These are phyloP conservation scores for Camelus bactrianus DNA, from an alignment of 2,113 vertebrate genomes.

Conservation along the genomic window DNA sequence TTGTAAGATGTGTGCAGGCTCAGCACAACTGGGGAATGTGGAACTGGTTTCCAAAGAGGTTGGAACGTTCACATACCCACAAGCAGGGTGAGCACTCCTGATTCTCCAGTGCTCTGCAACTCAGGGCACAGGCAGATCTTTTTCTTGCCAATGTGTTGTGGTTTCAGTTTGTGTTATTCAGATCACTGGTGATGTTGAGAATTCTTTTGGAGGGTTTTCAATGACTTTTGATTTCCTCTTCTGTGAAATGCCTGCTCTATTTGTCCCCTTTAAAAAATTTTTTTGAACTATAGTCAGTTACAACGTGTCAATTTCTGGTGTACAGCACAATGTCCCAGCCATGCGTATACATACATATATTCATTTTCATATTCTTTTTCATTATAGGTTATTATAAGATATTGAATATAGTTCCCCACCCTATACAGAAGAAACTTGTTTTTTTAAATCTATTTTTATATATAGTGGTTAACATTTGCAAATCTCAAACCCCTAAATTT, in stretches of 20 bases:
- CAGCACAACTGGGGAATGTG: accelerated
- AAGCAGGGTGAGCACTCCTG: accelerated
- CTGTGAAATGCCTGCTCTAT: background rate
- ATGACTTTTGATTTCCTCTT: background rate
- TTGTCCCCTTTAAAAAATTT: background rate
- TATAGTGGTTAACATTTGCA: no score
- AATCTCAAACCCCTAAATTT: no score
- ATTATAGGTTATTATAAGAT: no score
- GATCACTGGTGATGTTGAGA: background rate
- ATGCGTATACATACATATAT: no score
- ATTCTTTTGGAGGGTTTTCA: background rate
- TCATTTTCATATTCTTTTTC: no score
- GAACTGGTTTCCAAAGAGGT: background rate
- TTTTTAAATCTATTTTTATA: no score
- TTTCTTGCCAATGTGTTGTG: accelerated
- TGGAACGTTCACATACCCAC: accelerated
- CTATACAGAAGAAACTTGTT: no score
- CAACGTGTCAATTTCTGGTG: no score
- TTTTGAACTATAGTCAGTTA: no score
- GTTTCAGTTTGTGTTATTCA: background rate
- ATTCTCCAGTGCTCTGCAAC: background rate
- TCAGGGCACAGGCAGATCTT: no score
- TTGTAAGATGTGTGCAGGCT: background rate
- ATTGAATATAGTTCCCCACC: no score
- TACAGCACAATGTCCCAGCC: no score